A percentile compares a stretch with the other conserved stretches of the same genome.
These are phyloP conservation scores for Bombus waltoni DNA, from an alignment of 1,140 invertebrate genomes.

Conservation along the genomic window DNA sequence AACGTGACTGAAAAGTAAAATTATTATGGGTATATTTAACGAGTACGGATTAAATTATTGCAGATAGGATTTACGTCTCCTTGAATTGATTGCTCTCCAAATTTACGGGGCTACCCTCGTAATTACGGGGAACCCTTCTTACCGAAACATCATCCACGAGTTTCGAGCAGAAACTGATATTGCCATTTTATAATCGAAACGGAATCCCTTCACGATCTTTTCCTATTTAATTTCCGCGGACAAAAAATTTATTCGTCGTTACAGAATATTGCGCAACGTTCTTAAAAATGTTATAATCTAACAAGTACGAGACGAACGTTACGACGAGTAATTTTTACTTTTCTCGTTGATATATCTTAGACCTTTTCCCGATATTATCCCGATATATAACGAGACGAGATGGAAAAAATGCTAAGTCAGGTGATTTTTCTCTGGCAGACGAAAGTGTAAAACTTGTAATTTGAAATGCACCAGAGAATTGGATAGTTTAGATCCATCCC, in stretches of 20 bases:
- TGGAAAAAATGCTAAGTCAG: too few relatives aligned
- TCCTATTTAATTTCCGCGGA: neutral
- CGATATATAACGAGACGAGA: neutral
- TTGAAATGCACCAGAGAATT: conserved; percentile 47
- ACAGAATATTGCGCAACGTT: neutral
- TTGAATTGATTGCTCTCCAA: conserved; percentile 9
- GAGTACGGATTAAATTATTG: conserved; percentile 8
- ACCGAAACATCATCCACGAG: conserved; percentile 1
- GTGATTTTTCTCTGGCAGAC: neutral
- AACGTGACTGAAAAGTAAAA: neutral
- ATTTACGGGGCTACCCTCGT: conserved; percentile 5
- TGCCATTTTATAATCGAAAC: neutral
- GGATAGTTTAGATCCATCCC: conserved; percentile 16
- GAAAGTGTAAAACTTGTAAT: conserved; percentile 43
- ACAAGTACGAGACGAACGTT: neutral
- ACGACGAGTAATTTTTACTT: neutral
- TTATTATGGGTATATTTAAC: neutral
- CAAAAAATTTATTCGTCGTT: neutral
- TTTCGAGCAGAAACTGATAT: neutral
- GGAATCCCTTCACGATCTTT: neutral
- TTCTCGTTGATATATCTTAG: neutral
- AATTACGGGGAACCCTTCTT: neutral
- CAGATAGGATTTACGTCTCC: conserved; percentile 27
- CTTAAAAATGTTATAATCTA: neutral
- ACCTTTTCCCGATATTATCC: neutral